phyloP scores from a whole-genome alignment of 1,140 invertebrate species.

The Anastrepha ludens region DNA sequence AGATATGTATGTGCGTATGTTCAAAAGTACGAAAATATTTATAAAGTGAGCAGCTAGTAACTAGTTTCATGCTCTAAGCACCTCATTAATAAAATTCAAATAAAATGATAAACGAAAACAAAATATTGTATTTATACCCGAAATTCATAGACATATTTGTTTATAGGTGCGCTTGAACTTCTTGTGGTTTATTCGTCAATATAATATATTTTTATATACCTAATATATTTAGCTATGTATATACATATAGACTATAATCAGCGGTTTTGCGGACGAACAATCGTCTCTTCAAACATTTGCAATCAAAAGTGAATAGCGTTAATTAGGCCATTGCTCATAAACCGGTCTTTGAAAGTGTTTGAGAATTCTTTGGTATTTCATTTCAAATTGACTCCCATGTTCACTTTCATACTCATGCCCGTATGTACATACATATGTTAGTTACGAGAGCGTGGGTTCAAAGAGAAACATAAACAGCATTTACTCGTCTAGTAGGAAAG shows the following conservation, averaged over 20 bases:
- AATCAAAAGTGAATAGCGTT: neutral
- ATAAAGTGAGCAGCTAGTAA: neutral
- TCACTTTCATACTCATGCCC: too few species aligned
- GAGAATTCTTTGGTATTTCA: too few species aligned
- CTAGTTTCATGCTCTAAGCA: neutral
- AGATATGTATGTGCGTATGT: neutral
- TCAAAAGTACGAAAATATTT: neutral
- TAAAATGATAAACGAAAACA: neutral
- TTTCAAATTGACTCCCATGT: too few species aligned
- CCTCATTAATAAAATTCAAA: neutral
- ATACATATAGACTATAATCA: neutral
- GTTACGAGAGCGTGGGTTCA: neutral
- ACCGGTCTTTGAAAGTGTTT: too few species aligned
- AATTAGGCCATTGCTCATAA: neutral
- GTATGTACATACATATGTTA: neutral
- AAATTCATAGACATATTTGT: neutral
- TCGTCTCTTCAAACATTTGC: neutral
- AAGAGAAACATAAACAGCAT: neutral
- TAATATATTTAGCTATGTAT: too few species aligned
- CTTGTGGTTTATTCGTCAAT: too few species aligned
- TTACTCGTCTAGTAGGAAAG: neutral
- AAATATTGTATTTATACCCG: neutral
- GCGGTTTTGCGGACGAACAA: neutral
- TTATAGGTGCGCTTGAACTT: neutral
- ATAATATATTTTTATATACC: too few species aligned